phyloP scores from a whole-genome alignment of 2,888 invertebrate species.

The Caenorhabditis sinica region DNA sequence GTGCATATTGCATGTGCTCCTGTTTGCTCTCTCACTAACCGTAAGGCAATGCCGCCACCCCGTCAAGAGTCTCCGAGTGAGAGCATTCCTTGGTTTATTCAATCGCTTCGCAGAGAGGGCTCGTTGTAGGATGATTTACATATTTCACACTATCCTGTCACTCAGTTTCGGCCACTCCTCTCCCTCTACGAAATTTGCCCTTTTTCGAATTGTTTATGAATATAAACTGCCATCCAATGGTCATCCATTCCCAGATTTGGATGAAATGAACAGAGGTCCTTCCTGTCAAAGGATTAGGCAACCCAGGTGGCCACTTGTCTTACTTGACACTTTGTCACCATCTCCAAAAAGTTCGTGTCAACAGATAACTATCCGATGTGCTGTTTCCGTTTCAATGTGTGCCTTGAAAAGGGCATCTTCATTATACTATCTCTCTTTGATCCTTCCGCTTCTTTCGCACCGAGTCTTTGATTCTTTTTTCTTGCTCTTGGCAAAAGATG shows the following conservation, averaged over 20 bases:
- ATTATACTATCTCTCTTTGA: conserved; percentile 10
- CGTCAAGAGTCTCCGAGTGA: conserved; percentile 34
- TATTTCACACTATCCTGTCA: conserved; percentile 62
- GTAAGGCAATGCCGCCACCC: conserved; percentile 31
- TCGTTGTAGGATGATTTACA: conserved; percentile 48
- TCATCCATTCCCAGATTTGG: conserved; percentile 5
- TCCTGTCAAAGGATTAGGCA: conserved; percentile 28
- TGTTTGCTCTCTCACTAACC: conserved; percentile 51
- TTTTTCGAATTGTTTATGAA: conserved; percentile 53
- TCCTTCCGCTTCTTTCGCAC: conserved; percentile 24
- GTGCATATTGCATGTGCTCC: conserved; percentile 49
- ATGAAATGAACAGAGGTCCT: not conserved
- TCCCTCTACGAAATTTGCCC: conserved; percentile 32
- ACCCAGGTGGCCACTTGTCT: conserved; percentile 18
- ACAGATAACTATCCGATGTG: conserved; percentile 3
- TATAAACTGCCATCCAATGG: conserved; percentile 30
- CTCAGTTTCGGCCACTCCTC: conserved; percentile 3
- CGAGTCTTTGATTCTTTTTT: not conserved
- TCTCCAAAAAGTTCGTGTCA: not conserved
- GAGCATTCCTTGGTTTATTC: conserved; percentile 54
- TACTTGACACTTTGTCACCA: not conserved
- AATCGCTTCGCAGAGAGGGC: conserved; percentile 7
- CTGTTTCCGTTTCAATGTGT: not conserved
- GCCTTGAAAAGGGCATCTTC: not conserved
- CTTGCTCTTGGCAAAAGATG: not conserved